Conservation (phyloP, 2,888 invertebrate genomes). For the Zygogramma bicolorata region DNA sequence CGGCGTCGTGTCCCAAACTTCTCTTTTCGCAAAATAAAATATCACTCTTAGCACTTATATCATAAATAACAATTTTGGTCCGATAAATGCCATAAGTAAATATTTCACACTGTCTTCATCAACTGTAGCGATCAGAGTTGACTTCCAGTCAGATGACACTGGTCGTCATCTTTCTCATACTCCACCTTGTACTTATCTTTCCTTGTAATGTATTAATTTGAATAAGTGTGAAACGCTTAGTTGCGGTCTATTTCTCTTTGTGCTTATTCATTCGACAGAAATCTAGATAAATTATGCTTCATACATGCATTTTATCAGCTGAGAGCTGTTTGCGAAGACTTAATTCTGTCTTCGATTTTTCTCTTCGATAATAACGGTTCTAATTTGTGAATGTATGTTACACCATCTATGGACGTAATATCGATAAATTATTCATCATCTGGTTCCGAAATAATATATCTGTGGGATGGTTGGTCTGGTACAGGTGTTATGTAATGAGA, state of each 20-base stretch:
- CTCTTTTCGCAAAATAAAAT: too few species aligned
- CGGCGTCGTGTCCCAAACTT: too few species aligned
- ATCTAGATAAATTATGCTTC: slow-evolving; percentile 34
- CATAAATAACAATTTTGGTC: too few species aligned
- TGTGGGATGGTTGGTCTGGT: too few species aligned
- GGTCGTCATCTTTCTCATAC: neutral
- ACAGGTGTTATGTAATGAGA: too few species aligned
- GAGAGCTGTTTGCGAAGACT: slow-evolving; percentile 20
- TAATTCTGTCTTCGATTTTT: slow-evolving; percentile 25
- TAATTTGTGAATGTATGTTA: slow-evolving; percentile 7
- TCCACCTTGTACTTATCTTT: slow-evolving; percentile 19
- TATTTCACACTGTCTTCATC: too few species aligned
- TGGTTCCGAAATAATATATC: slow-evolving; percentile 26
- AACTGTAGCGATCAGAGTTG: too few species aligned
- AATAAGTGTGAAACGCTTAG: slow-evolving; percentile 28
- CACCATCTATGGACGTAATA: slow-evolving; percentile 19
- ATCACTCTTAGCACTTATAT: too few species aligned
- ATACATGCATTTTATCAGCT: slow-evolving; percentile 29
- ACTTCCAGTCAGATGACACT: too few species aligned
- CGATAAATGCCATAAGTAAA: too few species aligned
- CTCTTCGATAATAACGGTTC: slow-evolving; percentile 15
- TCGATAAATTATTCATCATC: slow-evolving; percentile 28
- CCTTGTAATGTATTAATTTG: slow-evolving; percentile 17
- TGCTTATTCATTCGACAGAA: slow-evolving; percentile 22
- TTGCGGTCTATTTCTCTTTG: slow-evolving; percentile 33